phyloP scores from a whole-genome alignment of 1,140 invertebrate genomes.

The Copidosoma floridanum region DNA sequence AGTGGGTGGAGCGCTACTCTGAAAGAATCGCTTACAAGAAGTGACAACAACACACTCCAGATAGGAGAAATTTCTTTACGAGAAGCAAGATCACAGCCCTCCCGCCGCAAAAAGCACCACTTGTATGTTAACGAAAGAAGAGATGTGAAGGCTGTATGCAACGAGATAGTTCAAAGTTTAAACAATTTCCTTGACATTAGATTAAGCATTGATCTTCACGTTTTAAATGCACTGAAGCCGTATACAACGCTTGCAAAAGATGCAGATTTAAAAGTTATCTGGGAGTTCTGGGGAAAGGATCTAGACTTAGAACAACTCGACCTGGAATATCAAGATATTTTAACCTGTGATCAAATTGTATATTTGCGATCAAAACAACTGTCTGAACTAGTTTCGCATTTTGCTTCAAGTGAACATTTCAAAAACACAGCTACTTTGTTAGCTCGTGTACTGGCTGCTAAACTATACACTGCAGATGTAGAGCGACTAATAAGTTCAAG shows the following conservation, averaged over 20 bases:
- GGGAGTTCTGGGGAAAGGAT: background rate
- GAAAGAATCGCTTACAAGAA: background rate
- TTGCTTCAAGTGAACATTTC: background rate
- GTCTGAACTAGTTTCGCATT: background rate
- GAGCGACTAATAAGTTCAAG: background rate
- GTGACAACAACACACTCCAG: background rate
- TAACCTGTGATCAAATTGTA: background rate
- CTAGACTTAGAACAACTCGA: background rate
- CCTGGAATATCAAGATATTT: background rate
- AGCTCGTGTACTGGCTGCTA: background rate
- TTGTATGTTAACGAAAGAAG: too few relatives aligned
- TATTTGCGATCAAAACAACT: background rate
- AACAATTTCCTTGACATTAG: background rate
- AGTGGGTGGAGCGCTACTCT: background rate
- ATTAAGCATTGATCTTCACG: background rate
- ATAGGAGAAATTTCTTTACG: background rate
- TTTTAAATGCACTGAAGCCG: background rate
- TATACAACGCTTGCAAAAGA: background rate
- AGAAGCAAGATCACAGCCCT: background rate
- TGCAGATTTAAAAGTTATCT: background rate
- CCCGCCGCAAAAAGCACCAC: too few relatives aligned
- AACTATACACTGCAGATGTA: background rate
- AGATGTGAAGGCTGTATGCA: too few relatives aligned
- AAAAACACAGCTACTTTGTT: background rate
- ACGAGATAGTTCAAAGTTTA: too few relatives aligned